Conservation (phyloP, 2,888 invertebrate genomes). For the Pandemis heparana region DNA sequence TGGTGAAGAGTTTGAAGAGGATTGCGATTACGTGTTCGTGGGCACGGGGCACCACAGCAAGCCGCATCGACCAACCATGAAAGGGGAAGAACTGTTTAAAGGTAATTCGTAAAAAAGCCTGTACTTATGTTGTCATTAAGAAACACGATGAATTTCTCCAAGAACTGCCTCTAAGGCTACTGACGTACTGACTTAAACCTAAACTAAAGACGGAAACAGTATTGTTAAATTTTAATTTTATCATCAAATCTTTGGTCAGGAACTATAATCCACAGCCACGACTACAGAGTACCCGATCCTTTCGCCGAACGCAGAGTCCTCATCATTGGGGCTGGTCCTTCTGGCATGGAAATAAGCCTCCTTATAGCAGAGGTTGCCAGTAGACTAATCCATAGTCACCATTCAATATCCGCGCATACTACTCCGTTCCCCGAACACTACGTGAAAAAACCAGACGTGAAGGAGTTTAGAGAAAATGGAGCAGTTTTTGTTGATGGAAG, state of each 20-base stretch:
- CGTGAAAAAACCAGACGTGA: constrained; percentile 81
- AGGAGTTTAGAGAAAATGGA: constrained; percentile 78
- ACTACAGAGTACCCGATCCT: constrained; percentile 87
- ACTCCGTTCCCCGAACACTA: constrained; percentile 80
- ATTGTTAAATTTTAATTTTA: not conserved
- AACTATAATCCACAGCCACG: constrained; percentile 89
- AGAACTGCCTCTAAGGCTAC: no score
- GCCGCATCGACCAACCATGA: constrained; percentile 67
- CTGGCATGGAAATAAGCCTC: constrained; percentile 90
- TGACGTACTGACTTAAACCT: no score
- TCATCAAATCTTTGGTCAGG: constrained; percentile 73
- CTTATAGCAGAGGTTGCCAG: constrained; percentile 82
- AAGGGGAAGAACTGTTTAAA: constrained; percentile 70
- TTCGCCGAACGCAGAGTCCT: constrained; percentile 87
- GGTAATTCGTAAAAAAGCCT: constrained; percentile 55
- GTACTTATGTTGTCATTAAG: no score
- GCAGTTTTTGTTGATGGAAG: constrained; percentile 87
- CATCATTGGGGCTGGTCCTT: constrained; percentile 90
- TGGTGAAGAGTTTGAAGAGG: constrained; percentile 67
- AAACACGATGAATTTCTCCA: no score
- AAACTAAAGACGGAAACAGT: no score
- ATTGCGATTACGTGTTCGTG: constrained; percentile 88
- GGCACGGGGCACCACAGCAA: constrained; percentile 88
- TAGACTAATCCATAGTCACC: constrained; percentile 82
- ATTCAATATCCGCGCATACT: constrained; percentile 68